Evolutionary conservation across 2,797 vertebrate species (phyloP).

Genomic region (Mastacembelus armatus): DNA sequence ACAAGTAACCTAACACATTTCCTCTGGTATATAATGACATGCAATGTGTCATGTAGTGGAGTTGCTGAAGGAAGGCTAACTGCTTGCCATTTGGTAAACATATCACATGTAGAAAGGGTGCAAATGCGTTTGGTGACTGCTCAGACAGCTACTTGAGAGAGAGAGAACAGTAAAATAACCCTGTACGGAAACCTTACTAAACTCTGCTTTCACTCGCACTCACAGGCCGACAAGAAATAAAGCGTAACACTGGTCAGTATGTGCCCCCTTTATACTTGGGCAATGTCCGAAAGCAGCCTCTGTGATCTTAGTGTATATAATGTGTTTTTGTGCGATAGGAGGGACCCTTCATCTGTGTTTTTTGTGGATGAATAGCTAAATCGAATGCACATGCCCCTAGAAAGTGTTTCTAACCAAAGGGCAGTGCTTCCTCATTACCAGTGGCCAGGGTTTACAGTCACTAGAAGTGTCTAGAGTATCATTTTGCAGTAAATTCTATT

Average conservation of each 20-base stretch:
- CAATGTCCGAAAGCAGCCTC: slow-evolving; percentile 31
- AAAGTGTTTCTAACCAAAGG: slow-evolving; percentile 60
- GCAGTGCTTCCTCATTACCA: slow-evolving; percentile 63
- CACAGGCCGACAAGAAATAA: slow-evolving; percentile 3
- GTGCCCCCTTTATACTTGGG: slow-evolving; percentile 20
- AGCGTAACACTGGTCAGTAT: slow-evolving; percentile 22
- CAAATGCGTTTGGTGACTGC: neutral
- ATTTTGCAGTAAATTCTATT: slow-evolving; percentile 63
- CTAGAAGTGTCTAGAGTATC: slow-evolving; percentile 47
- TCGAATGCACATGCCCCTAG: slow-evolving; percentile 40
- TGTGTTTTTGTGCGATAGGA: slow-evolving; percentile 21
- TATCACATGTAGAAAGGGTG: slow-evolving; percentile 11
- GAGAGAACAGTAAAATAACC: neutral
- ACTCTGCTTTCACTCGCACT: slow-evolving; percentile 16
- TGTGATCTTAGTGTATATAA: slow-evolving; percentile 35
- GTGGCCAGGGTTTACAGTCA: slow-evolving; percentile 40
- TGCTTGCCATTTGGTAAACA: slow-evolving; percentile 22
- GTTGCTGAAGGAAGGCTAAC: slow-evolving; percentile 10
- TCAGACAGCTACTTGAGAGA: slow-evolving; percentile 13
- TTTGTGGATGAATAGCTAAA: slow-evolving; percentile 45
- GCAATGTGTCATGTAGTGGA: slow-evolving; percentile 11
- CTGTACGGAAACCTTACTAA: slow-evolving; percentile 2
- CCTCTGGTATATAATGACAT: slow-evolving; percentile 5
- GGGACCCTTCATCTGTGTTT: slow-evolving; percentile 36
- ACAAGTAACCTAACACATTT: neutral